phyloP scores from a whole-genome alignment of 2,113 vertebrate genomes.

The Oryzias javanicus region DNA sequence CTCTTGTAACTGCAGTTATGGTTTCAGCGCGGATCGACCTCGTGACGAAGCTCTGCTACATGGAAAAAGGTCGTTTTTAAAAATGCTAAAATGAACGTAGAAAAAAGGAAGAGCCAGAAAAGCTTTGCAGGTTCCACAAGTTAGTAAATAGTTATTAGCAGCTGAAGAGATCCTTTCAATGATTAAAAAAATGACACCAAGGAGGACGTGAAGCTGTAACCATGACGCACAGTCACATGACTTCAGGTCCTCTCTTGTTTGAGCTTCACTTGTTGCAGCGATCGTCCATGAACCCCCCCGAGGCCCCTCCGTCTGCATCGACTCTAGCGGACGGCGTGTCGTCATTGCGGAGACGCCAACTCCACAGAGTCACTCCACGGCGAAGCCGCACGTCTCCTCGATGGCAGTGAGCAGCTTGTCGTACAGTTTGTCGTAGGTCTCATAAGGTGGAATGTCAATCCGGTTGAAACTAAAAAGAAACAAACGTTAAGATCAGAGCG shows the following conservation, averaged over 20 bases:
- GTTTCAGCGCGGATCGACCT: constrained; percentile 34
- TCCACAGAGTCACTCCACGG: constrained; percentile 85
- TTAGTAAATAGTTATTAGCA: constrained; percentile 79
- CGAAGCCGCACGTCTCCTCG: constrained; percentile 98
- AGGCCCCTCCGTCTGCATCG: neutral
- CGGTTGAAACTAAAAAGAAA: constrained; percentile 87
- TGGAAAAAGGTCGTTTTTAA: constrained; percentile 59
- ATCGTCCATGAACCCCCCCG: constrained; percentile 11
- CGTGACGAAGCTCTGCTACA: constrained; percentile 68
- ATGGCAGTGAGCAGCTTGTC: constrained; percentile 99
- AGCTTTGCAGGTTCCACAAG: constrained; percentile 61
- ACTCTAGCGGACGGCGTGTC: neutral
- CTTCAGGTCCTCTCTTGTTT: constrained; percentile 18
- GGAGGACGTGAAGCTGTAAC: constrained; percentile 34
- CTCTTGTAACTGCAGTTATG: constrained; percentile 20
- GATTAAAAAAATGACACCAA: constrained; percentile 32
- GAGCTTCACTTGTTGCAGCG: constrained; percentile 24
- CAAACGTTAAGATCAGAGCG: constrained; percentile 2
- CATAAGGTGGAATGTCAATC: constrained; percentile 98
- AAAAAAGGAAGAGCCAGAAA: constrained; percentile 56
- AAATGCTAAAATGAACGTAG: constrained; percentile 66
- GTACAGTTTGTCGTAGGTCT: constrained; percentile 95
- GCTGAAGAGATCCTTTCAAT: constrained; percentile 71
- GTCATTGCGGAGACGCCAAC: constrained; percentile 8
- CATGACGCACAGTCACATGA: constrained; percentile 38